Percentiles rank a stretch among this genome's conserved stretches.
phyloP scores from a whole-genome alignment of 2,797 vertebrate species.

The Gymnodraco acuticeps region DNA sequence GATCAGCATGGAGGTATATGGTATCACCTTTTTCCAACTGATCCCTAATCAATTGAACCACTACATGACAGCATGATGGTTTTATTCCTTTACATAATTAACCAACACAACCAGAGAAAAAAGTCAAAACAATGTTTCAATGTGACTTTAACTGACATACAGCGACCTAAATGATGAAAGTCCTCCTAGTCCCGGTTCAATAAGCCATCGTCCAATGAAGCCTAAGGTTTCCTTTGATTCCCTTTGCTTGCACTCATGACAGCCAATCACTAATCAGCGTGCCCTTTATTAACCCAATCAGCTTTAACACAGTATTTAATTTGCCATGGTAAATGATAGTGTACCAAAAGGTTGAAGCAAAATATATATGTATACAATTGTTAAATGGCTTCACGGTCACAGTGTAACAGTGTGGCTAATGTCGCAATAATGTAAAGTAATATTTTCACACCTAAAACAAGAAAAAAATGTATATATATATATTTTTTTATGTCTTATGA shows the following conservation, averaged over 20 bases:
- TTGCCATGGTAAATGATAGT: background rate
- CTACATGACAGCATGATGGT: background rate
- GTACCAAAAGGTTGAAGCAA: background rate
- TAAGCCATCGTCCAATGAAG: background rate
- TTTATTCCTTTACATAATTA: background rate
- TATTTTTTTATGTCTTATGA: too few relatives aligned
- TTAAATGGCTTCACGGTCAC: background rate
- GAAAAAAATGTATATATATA: too few relatives aligned
- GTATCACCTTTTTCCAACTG: background rate
- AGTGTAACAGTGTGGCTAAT: background rate
- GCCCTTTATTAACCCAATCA: conserved; percentile 26
- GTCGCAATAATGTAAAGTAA: background rate
- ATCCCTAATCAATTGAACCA: background rate
- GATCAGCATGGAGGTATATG: background rate
- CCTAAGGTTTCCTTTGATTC: background rate
- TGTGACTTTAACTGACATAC: conserved; percentile 20
- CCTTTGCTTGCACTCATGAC: background rate
- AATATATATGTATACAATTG: background rate
- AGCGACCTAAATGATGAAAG: conserved; percentile 20
- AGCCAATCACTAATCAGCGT: conserved; percentile 19
- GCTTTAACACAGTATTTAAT: background rate
- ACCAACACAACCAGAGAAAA: background rate
- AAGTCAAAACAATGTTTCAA: conserved; percentile 1
- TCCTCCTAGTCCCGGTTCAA: conserved; percentile 12
- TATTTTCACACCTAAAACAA: background rate